Percentiles rank a stretch among this genome's conserved stretches.
Evolutionary conservation across 2,113 vertebrate species (phyloP).

Genomic region (Cygnus atratus): DNA sequence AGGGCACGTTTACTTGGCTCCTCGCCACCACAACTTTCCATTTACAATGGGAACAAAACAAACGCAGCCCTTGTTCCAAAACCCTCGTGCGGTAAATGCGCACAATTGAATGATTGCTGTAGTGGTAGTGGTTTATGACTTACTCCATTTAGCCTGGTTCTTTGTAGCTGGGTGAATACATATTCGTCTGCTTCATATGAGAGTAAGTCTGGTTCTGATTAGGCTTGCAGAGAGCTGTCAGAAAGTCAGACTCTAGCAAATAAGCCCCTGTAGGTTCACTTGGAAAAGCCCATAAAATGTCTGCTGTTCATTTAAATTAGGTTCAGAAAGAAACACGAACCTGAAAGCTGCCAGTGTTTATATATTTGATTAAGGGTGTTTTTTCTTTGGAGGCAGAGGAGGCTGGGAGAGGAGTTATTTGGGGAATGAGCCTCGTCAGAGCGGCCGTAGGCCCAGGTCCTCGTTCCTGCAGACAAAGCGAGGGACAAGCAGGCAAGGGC

Average conservation of each 20-base stretch:
- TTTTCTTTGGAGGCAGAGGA: conserved; percentile 26
- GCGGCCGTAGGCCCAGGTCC: background rate
- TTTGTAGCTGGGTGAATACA: conserved; percentile 40
- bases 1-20: background rate
- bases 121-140: conserved; percentile 22
- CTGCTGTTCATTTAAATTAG: conserved; percentile 65
- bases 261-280: conserved; percentile 68
- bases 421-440: conserved; percentile 47
- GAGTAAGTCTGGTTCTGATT: conserved; percentile 74
- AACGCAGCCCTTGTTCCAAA: conserved; percentile 30
- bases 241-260: conserved; percentile 55
- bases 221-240: conserved; percentile 49
- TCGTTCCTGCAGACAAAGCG: background rate
- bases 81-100: background rate
- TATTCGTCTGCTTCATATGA: conserved; percentile 44
- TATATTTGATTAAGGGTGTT: conserved; percentile 50
- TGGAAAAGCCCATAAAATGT: conserved; percentile 64
- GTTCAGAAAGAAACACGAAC: conserved; percentile 65
- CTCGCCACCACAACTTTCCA: background rate
- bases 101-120: background rate
- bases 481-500: background rate
- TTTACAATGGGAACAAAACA: background rate
- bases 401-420: background rate
- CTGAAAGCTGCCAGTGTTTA: conserved; percentile 61
- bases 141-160: conserved; percentile 57